phyloP scores from a whole-genome alignment of 2,113 vertebrate species.

The Buteo buteo region DNA sequence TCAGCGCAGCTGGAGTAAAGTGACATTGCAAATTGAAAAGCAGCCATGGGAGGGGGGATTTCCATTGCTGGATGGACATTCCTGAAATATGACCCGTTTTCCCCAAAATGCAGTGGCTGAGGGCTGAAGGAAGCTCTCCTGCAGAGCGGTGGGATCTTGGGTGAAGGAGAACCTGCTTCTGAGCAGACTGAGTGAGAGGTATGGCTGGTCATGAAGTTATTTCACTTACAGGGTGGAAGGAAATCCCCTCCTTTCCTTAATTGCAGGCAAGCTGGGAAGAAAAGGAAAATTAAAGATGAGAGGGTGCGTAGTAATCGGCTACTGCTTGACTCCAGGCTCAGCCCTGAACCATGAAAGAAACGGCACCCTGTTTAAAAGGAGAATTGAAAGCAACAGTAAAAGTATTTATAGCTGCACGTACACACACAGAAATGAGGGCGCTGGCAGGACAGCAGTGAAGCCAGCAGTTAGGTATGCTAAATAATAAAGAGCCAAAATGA shows the following conservation, averaged over 20 bases:
- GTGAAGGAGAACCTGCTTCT: neutral
- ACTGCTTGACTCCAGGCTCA: neutral
- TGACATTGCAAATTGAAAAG: neutral
- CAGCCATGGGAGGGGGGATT: neutral
- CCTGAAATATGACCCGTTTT: neutral
- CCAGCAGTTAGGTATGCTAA: neutral
- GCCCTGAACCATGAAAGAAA: neutral
- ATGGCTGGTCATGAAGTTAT: fast-evolving
- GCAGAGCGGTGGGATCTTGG: neutral
- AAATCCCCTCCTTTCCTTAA: neutral
- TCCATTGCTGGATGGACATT: neutral
- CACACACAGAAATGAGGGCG: fast-evolving
- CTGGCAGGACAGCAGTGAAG: neutral
- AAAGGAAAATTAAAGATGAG: neutral
- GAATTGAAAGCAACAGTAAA: neutral
- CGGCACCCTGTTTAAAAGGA: neutral
- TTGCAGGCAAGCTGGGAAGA: neutral
- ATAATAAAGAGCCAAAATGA: neutral
- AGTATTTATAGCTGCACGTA: neutral
- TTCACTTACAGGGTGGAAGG: neutral
- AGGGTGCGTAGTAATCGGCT: neutral
- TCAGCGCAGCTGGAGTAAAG: neutral
- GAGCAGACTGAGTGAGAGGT: neutral
- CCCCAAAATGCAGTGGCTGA: fast-evolving
- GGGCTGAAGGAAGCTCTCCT: neutral